Evolutionary conservation across 2,113 vertebrate species (phyloP).

Genomic region (Microtus pennsylvanicus): DNA sequence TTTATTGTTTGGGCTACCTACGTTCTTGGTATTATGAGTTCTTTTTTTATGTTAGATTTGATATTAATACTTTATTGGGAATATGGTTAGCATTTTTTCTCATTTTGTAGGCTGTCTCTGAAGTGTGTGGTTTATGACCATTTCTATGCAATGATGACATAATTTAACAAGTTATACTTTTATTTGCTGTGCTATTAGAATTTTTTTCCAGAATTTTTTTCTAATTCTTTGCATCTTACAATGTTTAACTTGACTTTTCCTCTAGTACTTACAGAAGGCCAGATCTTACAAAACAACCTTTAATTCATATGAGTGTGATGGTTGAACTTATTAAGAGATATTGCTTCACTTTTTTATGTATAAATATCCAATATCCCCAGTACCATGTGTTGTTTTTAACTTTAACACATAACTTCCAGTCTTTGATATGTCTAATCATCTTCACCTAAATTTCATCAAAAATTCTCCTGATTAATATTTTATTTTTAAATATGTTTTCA

Average conservation of each 20-base stretch:
- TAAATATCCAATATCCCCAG: background rate
- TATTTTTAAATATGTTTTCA: background rate
- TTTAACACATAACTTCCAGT: background rate
- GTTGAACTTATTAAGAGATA: too few species aligned
- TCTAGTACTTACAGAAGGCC: background rate
- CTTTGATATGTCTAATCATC: background rate
- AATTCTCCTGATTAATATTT: background rate
- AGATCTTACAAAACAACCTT: background rate
- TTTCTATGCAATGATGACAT: background rate
- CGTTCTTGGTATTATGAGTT: background rate
- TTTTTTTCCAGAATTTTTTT: background rate
- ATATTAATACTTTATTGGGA: background rate
- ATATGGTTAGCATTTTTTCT: background rate
- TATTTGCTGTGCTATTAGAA: background rate
- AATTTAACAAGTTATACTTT: background rate
- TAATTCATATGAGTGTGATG: background rate
- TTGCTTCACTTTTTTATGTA: background rate
- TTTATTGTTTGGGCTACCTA: too few species aligned
- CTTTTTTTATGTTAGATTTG: background rate
- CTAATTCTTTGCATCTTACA: background rate
- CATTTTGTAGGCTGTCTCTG: background rate
- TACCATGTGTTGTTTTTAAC: background rate
- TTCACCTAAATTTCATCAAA: background rate
- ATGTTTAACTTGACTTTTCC: background rate
- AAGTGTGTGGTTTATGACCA: background rate